Evolutionary conservation across 2,113 vertebrate species (phyloP).

Genomic region (Naja naja): DNA sequence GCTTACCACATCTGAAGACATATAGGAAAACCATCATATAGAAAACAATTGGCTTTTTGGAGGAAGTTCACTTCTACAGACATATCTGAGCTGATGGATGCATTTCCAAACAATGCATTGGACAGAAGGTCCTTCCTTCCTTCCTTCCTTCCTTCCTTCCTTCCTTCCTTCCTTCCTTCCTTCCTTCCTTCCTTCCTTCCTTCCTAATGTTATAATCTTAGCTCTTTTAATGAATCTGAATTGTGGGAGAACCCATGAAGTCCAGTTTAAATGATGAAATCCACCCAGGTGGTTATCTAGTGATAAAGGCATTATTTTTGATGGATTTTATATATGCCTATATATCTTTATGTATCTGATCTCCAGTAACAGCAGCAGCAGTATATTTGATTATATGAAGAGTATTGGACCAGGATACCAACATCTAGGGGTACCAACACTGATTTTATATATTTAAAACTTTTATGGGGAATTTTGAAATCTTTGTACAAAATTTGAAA

Average conservation of each 20-base stretch:
- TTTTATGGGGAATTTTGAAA: no score
- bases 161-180: no score
- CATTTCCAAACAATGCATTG: neutral
- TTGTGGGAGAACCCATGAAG: neutral
- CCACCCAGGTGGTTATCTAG: neutral
- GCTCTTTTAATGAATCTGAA: neutral
- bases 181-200: no score
- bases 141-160: neutral
- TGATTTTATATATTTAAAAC: no score
- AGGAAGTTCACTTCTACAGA: neutral
- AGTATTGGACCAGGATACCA: neutral
- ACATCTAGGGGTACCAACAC: neutral
- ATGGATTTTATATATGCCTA: neutral
- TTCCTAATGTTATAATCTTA: neutral
- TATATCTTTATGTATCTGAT: neutral
- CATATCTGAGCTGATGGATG: neutral
- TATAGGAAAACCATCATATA: neutral
- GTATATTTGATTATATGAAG: neutral
- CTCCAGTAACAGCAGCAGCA: neutral
- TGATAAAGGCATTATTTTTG: neutral
- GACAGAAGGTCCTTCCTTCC: neutral
- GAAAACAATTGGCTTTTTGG: neutral
- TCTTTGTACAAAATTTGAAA: no score
- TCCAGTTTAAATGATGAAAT: neutral
- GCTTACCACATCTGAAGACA: neutral